Conservation (phyloP, 2,113 vertebrate genomes). For the Pycnonotus jocosus region DNA sequence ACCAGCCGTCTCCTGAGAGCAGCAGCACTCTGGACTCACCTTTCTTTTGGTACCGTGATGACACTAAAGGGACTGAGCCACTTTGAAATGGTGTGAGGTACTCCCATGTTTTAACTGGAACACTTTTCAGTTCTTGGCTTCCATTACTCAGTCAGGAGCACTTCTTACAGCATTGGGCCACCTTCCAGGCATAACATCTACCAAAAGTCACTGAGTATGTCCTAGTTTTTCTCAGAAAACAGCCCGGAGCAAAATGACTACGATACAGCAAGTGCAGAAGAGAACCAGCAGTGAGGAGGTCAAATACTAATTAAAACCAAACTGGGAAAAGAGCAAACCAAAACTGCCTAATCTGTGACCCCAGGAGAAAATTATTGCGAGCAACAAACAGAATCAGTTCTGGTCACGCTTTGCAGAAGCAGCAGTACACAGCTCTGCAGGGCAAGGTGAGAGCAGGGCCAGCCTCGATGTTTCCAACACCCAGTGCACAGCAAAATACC, state of each 20-base stretch:
- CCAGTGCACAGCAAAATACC: background rate
- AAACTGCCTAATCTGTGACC: background rate
- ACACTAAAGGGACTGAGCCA: background rate
- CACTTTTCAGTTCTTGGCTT: slow-evolving; percentile 10
- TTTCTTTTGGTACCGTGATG: background rate
- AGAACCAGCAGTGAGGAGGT: background rate
- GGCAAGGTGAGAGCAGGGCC: fast-evolving
- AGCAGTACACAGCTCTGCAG: background rate
- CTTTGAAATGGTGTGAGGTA: background rate
- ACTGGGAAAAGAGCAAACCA: background rate
- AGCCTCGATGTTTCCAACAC: background rate
- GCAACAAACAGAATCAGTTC: background rate
- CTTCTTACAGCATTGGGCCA: slow-evolving; percentile 40
- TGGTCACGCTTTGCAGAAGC: background rate
- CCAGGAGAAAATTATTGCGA: background rate
- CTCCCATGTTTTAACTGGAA: slow-evolving; percentile 37
- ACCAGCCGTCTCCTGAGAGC: background rate
- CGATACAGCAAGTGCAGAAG: background rate
- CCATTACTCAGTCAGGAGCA: slow-evolving; percentile 4
- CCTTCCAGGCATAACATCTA: slow-evolving; percentile 58
- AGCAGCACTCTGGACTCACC: background rate
- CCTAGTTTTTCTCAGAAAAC: slow-evolving; percentile 56
- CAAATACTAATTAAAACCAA: slow-evolving; percentile 13
- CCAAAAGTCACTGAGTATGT: slow-evolving; percentile 1
- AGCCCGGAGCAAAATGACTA: background rate